phyloP scores from a whole-genome alignment of 2,888 invertebrate genomes.

The Hedya salicella region DNA sequence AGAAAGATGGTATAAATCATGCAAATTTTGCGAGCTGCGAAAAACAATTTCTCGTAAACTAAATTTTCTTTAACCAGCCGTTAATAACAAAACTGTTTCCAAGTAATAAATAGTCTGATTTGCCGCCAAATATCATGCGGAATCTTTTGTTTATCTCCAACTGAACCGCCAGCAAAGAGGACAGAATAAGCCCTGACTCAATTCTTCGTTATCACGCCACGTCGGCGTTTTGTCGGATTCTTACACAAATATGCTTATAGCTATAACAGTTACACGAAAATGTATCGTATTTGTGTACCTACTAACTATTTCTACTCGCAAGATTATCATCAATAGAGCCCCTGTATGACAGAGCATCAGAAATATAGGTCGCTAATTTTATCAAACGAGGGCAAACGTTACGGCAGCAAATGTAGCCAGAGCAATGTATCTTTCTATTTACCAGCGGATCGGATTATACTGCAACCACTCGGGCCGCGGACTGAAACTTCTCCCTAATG shows the following conservation, averaged over 20 bases:
- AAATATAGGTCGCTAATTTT: slow-evolving; percentile 15
- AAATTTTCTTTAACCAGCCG: neutral
- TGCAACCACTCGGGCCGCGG: slow-evolving; percentile 14
- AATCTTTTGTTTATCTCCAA: slow-evolving; percentile 38
- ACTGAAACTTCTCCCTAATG: slow-evolving; percentile 47
- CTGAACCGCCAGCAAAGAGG: slow-evolving; percentile 20
- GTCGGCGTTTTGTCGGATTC: slow-evolving; percentile 17
- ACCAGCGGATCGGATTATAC: slow-evolving; percentile 32
- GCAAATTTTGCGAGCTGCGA: neutral
- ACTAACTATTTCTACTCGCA: neutral
- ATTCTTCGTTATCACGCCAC: slow-evolving; percentile 26
- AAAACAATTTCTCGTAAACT: neutral
- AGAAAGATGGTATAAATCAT: too few species aligned
- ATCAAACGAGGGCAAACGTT: slow-evolving; percentile 17
- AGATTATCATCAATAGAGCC: neutral
- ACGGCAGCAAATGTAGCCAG: slow-evolving; percentile 15
- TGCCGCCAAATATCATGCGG: slow-evolving; percentile 17
- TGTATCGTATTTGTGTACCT: neutral
- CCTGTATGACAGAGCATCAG: neutral
- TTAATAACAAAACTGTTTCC: slow-evolving; percentile 17
- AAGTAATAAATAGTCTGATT: slow-evolving; percentile 16
- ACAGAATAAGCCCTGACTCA: slow-evolving; percentile 25
- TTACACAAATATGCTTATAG: slow-evolving; percentile 8
- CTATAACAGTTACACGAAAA: neutral
- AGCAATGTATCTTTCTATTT: slow-evolving; percentile 23